Evolutionary conservation across 2,888 invertebrate species (phyloP), one percentile per base, ranked within the genome.

Genomic region (Ernsta delagoae): DNA sequence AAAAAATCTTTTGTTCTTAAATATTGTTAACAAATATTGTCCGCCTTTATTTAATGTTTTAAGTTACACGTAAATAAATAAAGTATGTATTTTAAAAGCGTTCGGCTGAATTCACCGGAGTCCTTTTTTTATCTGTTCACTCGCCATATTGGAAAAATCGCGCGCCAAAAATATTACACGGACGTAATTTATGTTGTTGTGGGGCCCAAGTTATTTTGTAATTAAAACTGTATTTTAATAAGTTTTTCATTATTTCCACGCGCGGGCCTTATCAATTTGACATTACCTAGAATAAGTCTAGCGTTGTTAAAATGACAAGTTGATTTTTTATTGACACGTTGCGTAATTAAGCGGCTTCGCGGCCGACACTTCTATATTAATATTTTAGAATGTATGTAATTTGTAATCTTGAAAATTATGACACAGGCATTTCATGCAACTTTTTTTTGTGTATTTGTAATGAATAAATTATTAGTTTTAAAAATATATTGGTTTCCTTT

Each of bases 221-320:
- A 62, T 65, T 41, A 64, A 45, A 61, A 57, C 39, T 62, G 50
- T 71, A 62, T 72, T 71, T 71, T 71, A 70, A 70, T 72, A 70
- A 70, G 72, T 70, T 71, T 73, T 71, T 66, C 24, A 67, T 72
- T 71, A 70, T 71, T 69, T 71, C 67, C 66, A 66, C 70, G 66
- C 60, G 70, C 70, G 77, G 77, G 78, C 77, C 76, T 72, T 75
- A 76, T 82, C 90, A 83, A 93, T 92, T 93, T 92, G 92, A 89
- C 91, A 89, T 92, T 93, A 92, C 92, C 92, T 93, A 93, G 92
- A 88, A 74, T 74, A 70, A 67, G 71, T 89, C 91, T 92, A 93
- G 92, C 70, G 92, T 92, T 87, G 76, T 80, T 88, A 90, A 93
- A 88, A 90, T 92, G 90, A 86, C 90, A 92, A 93, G 88, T 92